Conservation (phyloP, 2,113 vertebrate genomes). For the Malurus melanocephalus region DNA sequence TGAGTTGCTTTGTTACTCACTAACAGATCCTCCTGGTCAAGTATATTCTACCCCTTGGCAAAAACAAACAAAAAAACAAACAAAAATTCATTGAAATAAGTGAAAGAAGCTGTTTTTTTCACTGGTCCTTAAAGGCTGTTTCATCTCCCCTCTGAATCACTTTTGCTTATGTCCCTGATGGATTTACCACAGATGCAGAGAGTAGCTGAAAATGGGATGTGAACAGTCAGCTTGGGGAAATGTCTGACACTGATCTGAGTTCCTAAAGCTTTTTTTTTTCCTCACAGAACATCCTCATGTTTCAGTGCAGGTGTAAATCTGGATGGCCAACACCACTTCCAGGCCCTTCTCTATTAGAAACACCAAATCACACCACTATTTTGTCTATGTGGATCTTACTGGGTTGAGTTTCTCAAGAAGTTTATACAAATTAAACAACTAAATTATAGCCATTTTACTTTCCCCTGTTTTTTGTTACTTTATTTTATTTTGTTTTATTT, state of each 20-base stretch:
- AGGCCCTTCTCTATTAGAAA: neutral
- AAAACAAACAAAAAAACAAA: neutral
- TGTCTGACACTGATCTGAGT: neutral
- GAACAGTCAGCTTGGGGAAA: neutral
- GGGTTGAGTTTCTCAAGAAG: neutral
- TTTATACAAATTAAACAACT: neutral
- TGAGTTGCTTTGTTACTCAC: neutral
- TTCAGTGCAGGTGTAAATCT: neutral
- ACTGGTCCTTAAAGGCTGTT: neutral
- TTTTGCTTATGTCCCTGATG: neutral
- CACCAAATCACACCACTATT: neutral
- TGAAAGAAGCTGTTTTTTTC: neutral
- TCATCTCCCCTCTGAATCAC: neutral
- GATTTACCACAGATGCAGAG: neutral
- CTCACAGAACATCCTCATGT: neutral
- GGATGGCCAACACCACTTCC: neutral
- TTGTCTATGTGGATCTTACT: neutral
- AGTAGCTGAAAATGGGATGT: neutral
- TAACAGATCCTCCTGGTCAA: neutral
- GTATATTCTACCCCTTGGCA: neutral
- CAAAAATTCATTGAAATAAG: neutral
- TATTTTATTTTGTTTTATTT: neutral
- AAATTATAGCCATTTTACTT: neutral
- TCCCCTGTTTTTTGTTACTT: rapidly evolving
- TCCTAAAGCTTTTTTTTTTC: neutral